Conservation (phyloP, 23 tunicate genomes). For the Diplosoma virens region DNA sequence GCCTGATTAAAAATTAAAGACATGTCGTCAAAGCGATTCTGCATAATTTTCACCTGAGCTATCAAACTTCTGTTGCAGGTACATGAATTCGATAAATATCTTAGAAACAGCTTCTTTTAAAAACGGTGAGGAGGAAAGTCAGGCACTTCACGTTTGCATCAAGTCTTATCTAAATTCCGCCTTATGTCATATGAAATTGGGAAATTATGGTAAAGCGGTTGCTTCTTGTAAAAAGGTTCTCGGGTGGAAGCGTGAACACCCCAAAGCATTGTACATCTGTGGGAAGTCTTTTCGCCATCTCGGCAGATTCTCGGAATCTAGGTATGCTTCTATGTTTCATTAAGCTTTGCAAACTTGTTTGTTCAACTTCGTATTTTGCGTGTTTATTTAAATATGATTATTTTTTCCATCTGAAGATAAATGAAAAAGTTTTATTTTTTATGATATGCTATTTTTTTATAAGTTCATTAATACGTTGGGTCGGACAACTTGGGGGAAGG, state of each 20-base stretch:
- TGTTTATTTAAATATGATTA: too few species aligned
- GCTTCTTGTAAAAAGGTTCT: slow-evolving; percentile 56
- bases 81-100: slow-evolving; percentile 59
- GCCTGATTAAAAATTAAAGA: not conserved
- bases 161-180: slow-evolving; percentile 77
- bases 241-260: slow-evolving; percentile 39
- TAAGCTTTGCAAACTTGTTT: not conserved
- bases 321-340: slow-evolving; percentile 7
- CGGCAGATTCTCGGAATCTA: slow-evolving; percentile 37
- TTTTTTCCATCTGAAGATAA: too few species aligned
- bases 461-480: too few species aligned
- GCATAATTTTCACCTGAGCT: too few species aligned
- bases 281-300: slow-evolving; percentile 70
- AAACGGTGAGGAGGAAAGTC: slow-evolving; percentile 55
- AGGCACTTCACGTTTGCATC: slow-evolving; percentile 14
- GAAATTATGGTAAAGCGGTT: slow-evolving; percentile 69
- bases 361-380: too few species aligned
- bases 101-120: slow-evolving; percentile 54
- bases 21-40: too few species aligned
- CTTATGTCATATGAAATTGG: slow-evolving; percentile 57
- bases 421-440: too few species aligned
- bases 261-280: slow-evolving; percentile 79
- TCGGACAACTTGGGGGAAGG: too few species aligned
- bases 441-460: too few species aligned
- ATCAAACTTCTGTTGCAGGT: slow-evolving; percentile 23